These are phyloP conservation scores for Sweltsa coloradensis DNA, from an alignment of 1,140 invertebrate genomes.

Conservation along the genomic window DNA sequence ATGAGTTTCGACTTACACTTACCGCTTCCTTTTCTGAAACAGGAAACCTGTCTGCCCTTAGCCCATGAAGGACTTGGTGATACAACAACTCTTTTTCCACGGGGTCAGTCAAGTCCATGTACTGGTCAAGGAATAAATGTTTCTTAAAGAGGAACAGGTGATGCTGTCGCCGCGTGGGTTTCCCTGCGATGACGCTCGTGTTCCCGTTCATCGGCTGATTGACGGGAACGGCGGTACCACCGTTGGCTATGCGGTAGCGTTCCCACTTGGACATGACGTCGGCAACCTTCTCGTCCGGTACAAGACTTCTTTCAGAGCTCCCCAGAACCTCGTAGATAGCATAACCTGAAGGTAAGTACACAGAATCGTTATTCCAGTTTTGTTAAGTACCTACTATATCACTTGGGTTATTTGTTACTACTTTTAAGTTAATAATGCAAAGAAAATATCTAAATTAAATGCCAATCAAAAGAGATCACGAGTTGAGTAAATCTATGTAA, in stretches of 20 bases:
- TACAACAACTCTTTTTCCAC: slow-evolving; percentile 94
- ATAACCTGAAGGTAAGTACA: slow-evolving; percentile 50
- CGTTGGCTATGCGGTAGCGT: slow-evolving; percentile 52
- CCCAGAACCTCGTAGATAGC: slow-evolving; percentile 71
- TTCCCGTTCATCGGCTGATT: neutral
- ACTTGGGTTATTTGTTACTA: too few relatives aligned
- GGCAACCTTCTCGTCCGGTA: slow-evolving; percentile 76
- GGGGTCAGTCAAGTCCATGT: slow-evolving; percentile 69
- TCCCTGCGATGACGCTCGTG: neutral
- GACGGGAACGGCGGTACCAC: slow-evolving; percentile 30
- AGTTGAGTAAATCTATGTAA: too few relatives aligned
- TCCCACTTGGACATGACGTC: slow-evolving; percentile 96
- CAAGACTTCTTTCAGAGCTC: slow-evolving; percentile 67
- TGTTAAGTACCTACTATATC: too few relatives aligned
- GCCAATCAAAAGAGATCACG: too few relatives aligned
- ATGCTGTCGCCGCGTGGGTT: slow-evolving; percentile 29
- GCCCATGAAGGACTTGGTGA: slow-evolving; percentile 83
- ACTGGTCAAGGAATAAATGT: slow-evolving; percentile 80
- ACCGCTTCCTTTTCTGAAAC: slow-evolving; percentile 87
- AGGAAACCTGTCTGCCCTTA: slow-evolving; percentile 80
- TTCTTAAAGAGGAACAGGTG: slow-evolving; percentile 80
- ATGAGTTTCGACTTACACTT: slow-evolving; percentile 35
- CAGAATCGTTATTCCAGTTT: too few relatives aligned
- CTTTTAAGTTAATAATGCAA: too few relatives aligned
- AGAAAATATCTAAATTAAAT: too few relatives aligned